Base-by-base conservation (phyloP, 2,888 invertebrate genomes). In the Liodrosophila aerea region DNA sequence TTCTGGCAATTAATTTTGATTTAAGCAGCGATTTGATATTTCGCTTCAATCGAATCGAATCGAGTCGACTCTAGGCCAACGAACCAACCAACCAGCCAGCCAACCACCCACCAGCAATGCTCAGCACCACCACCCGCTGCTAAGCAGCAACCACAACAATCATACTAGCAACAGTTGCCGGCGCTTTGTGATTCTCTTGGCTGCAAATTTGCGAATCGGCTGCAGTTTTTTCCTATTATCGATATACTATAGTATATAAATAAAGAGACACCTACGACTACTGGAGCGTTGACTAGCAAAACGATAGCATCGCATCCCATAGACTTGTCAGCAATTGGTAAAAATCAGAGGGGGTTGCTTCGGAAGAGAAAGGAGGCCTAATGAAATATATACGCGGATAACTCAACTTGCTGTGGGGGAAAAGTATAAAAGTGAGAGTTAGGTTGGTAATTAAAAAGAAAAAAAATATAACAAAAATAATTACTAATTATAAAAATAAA, bases 1-100 rank as follows among this genome's bases (percentile, higher is more conserved):
- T 87, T 84, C 87, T 82, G 80, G 86, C 87, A 86, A 86, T 86
- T 86, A 86, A 87, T 86, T 86, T 86, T 82, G 86, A 86, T 86
- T 85, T 82, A 84, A 84, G 82, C 81, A 82, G 74, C 85, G 81
- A 82, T 82, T 81, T 82, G 78, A 84, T 82, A 82, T 75, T 82
- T 72, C 63, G 49, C 67, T 61, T 58, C 53, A 66, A 37, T 47
- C 54, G 37, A 22, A 59, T 37, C 31, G 46, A 46, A n/a, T n/a
- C n/a, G n/a, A n/a, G n/a, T n/a, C n/a, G n/a, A n/a, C n/a, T n/a
- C n/a, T n/a, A n/a, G n/a, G n/a, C n/a, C n/a, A n/a, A n/a, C n/a
- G n/a, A n/a, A 34, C 16, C 47, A 59, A 7, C n/a, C 31, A 51
- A 12, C 27, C 65, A 54, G 11, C 49, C 58, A 63, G 11, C 12